Evolutionary conservation across 2,888 invertebrate genomes (phyloP).

Genomic region (Cabera pusaria): DNA sequence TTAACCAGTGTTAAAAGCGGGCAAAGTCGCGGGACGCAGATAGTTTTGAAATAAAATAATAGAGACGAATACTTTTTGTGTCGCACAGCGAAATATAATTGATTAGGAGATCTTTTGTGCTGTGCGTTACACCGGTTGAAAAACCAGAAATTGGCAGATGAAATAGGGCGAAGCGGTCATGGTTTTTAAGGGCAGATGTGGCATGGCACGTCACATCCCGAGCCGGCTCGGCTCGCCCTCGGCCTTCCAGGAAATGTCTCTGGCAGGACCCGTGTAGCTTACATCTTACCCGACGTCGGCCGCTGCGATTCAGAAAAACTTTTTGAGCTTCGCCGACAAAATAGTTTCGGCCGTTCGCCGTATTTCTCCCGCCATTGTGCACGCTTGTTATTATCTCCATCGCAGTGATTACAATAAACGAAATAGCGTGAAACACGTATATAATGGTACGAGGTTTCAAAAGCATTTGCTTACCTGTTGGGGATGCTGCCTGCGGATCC

Average conservation of each 20-base stretch:
- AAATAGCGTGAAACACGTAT: conserved; percentile 39
- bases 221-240: conserved; percentile 60
- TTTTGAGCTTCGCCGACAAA: conserved; percentile 72
- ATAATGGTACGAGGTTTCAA: conserved; percentile 31
- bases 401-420: conserved; percentile 45
- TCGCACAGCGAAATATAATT: no score
- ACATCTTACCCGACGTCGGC: conserved; percentile 45
- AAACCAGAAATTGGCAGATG: conserved; percentile 22
- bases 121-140: not conserved
- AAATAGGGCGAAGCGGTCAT: conserved; percentile 43
- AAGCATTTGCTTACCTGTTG: conserved; percentile 29
- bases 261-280: conserved; percentile 51
- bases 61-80: conserved; percentile 5
- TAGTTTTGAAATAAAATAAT: no score
- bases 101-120: conserved; percentile 3
- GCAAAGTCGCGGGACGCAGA: no score
- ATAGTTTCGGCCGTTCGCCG: conserved; percentile 56
- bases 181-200: conserved; percentile 69
- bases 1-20: no score
- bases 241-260: conserved; percentile 75
- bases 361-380: conserved; percentile 57
- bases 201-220: conserved; percentile 50
- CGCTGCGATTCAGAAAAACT: conserved; percentile 52
- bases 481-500: conserved; percentile 3
- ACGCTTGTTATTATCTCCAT: conserved; percentile 34